Evolutionary conservation across 2,797 vertebrate species (phyloP).

Genomic region (Morelia viridis): DNA sequence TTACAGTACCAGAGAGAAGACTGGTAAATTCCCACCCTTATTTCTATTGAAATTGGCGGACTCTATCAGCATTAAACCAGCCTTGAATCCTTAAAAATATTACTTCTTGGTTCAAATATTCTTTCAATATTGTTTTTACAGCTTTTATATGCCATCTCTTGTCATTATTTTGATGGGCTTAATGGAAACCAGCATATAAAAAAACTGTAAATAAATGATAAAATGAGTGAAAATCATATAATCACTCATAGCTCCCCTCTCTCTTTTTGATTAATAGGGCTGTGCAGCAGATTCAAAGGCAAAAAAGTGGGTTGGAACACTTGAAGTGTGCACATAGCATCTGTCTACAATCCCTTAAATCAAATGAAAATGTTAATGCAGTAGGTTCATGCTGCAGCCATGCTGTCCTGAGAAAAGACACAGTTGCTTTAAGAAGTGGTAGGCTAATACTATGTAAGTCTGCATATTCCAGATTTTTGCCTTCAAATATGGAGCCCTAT

Average conservation of each 20-base stretch:
- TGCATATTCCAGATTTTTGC: neutral
- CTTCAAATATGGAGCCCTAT: neutral
- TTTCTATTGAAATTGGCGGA: neutral
- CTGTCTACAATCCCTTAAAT: neutral
- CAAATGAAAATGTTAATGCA: neutral
- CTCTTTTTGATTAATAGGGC: neutral
- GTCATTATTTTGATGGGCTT: conserved; percentile 2
- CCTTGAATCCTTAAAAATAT: neutral
- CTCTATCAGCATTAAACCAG: neutral
- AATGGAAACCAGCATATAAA: neutral
- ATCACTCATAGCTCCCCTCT: neutral
- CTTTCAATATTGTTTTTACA: neutral
- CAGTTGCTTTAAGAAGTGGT: neutral
- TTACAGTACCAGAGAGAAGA: neutral
- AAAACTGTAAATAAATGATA: conserved; percentile 1
- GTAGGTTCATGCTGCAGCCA: neutral
- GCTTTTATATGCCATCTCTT: neutral
- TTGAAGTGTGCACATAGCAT: neutral
- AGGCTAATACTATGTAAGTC: neutral
- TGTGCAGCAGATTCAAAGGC: neutral
- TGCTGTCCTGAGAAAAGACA: neutral
- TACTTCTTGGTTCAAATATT: neutral
- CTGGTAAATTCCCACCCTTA: neutral
- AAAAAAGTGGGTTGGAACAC: neutral
- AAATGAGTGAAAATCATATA: neutral